Base-by-base conservation (phyloP, 1,140 invertebrate genomes). In the Drosophila punjabiensis region DNA sequence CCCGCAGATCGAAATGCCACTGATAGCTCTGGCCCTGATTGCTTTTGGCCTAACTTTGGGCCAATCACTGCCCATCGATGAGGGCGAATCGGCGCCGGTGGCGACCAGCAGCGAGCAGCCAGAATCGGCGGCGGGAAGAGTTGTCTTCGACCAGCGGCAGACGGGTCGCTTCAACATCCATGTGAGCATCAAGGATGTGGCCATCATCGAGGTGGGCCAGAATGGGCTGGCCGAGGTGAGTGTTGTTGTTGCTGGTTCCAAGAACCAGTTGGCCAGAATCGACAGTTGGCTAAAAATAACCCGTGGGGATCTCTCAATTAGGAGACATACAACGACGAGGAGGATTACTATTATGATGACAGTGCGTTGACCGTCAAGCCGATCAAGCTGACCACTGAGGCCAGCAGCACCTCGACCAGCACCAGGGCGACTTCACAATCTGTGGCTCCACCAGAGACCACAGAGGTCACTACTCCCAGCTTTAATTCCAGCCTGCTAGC, bases 111-210 rank as follows among this genome's bases (percentile, higher is more conserved):
- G 50, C 16, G 56, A 73, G 28, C 32, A 16, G 28, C 39, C 58
- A 11, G 48, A 47, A 18, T 33, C 45, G 73, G 76, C 20, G 33
- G 50, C 24, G 10, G 70, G 59, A 81, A 71, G 75, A 53, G 75
- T 81, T 32, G 61, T 86, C 24, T 96, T 95, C 91, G 96, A 97
- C 93, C 96, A 97, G 90, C 95, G 95, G 37, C 96, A 97, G 92
- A 95, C 95, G 3, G 96, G 96, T 5, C 95, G 96, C 67, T 94
- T 96, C 74, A 97, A 97, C 93, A 95, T 97, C 47, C 96, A 96
- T 83, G 93, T 97, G 50, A 95, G 96, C 87, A 92, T 97, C 56
- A 97, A 97, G 93, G 96, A 97, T 93, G 93, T 97, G 59, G 95
- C 96, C 83, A 95, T 97, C 78, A 94, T 97, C 70, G 96, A 96